Evolutionary conservation across 2,113 vertebrate genomes (phyloP), one percentile per base, ranked within the genome.

Genomic region (Bothrops jararaca): DNA sequence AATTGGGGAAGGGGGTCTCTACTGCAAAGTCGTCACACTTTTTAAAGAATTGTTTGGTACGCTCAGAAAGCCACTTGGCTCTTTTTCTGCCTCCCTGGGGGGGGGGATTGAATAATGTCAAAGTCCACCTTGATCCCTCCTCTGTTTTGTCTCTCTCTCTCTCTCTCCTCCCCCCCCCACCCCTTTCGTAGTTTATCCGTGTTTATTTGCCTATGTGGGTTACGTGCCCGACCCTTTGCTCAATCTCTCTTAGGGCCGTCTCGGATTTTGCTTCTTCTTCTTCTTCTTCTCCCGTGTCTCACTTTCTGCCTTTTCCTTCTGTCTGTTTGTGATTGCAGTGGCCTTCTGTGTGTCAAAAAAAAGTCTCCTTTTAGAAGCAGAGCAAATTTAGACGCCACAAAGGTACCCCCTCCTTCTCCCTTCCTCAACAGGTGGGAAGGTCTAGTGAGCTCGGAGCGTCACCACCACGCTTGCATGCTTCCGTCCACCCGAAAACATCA

Each of bases 301-400:
- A 97, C 95, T 95, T 64, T 93, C 92, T 95, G 96, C 97, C 94
- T 97, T 92, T 89, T 96, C 96, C 94, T 97, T 97, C 97, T 98
- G 98, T 99, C 98, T 99, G 97, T 99, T 98, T 99, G 98, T 99
- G 98, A 98, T 99, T 99, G 97, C 99, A 99, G 99, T 99, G 98
- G 97, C 98, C 97, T 97, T 97, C 98, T 98, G 98, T 98, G 96
- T 98, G 98, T 98, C 98, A 98, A 98, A 96, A 97, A 97, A 95
- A 98, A 98, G 94, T 97, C 98, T 98, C 96, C 98, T 97, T 98
- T 98, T 99, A 99, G 97, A 98, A 97, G 98, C 98, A 97, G 98
- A 97, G 97, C 96, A 88, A 98, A 97, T 97, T 98, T 99, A 98
- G 98, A 98, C 98, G 96, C 97, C 97, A 96, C 93, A 96, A 98